Evolutionary conservation across 2,888 invertebrate species (phyloP), one percentile per base, ranked within the genome.

Genomic region (Andrena minutula): DNA sequence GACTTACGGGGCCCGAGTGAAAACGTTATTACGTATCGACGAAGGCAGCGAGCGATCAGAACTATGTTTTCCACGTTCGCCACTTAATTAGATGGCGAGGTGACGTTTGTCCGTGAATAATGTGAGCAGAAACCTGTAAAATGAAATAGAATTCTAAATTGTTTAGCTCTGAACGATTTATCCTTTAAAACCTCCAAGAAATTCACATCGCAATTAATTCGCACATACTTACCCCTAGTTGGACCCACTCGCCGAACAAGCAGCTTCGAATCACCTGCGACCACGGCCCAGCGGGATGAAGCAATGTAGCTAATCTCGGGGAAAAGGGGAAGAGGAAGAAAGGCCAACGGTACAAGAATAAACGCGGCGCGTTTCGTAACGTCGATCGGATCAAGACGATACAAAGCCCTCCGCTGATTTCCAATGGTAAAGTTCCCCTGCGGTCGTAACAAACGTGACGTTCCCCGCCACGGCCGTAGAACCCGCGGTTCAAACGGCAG

Each of bases 391-490:
- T 86, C 79, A 49, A 32, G 51, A 26, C 63, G 81, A 70, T 65
- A 81, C 84, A 84, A 85, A 83, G 79, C 4, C 69, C 51, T 56
- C 23, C 16, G 73, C 56, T 47, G 70, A 76, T 77, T 74, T 82
- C 78, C 60, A 79, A 78, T 81, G 79, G 82, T 79, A 86, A 78
- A 49, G 79, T 81, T 76, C 51, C 73, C 49, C 20, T 28, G 75
- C 79, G 32, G 77, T 72, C 76, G 86, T 76, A 84, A 82, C 73
- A 82, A 85, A 83, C 86, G 84, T 72, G 86, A 87, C 79, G 77
- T 82, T 82, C 73, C 76, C 72, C 60, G 70, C 74, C 74, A 63
- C 78, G 80, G 66, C 53, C 76, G 56, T 60, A 7, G 53, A n/a
- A 75, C 77, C 51, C 69, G 72, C 72, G 77, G 83, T 80, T 83